Percentiles rank a stretch among this genome's conserved stretches.
phyloP scores from a whole-genome alignment of 2,888 invertebrate species.

The Limenitis arthemis region DNA sequence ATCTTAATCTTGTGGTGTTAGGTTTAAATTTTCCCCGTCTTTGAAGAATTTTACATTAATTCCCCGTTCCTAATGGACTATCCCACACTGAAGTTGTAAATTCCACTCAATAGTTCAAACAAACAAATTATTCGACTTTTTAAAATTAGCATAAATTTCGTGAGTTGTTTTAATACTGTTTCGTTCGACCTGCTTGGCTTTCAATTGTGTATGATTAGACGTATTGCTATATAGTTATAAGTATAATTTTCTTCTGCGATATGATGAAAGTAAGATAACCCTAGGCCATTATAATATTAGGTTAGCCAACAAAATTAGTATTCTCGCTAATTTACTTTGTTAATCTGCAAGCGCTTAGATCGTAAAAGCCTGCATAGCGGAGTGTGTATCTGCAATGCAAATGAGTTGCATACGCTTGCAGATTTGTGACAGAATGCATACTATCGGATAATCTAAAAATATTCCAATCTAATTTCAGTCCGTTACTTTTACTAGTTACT shows the following conservation, averaged over 20 bases:
- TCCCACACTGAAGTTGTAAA: no score
- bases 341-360: conserved; percentile 4
- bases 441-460: background rate
- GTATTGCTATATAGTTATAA: background rate
- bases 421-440: conserved; percentile 1
- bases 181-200: no score
- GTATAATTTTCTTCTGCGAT: background rate
- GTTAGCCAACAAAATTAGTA: conserved; percentile 1
- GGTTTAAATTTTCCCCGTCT: no score
- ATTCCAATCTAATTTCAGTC: background rate
- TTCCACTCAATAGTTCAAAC: no score
- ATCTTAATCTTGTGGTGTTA: no score
- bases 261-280: background rate
- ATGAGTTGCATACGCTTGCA: conserved; percentile 7
- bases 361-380: conserved; percentile 5
- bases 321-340: conserved; percentile 5
- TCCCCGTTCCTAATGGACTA: no score
- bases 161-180: no score
- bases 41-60: no score
- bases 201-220: no score
- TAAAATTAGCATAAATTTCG: no score
- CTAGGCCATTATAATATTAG: background rate
- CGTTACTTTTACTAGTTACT: no score
- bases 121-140: no score
- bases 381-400: conserved; percentile 13